Evolutionary conservation across 2,797 vertebrate genomes (phyloP), one percentile per base, ranked within the genome.

Genomic region (Sebastes flavidus): DNA sequence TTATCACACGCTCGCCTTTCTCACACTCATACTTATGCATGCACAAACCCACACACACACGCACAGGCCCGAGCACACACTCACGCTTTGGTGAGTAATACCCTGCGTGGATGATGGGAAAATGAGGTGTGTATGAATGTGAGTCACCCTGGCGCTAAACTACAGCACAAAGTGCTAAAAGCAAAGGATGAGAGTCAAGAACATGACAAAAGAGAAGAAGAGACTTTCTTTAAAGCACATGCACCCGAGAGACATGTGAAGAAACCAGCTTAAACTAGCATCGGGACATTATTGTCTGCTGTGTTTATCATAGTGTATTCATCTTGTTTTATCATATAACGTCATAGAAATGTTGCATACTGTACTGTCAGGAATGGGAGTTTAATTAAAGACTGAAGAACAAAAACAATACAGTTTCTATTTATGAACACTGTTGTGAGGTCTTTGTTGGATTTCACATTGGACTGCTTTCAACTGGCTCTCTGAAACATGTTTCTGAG

Each of bases 1-100:
- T 92, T 90, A 91, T 91, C 91, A 59, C n/a, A 36, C 27, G 12
- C 80, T 77, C 24, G 36, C 66, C 70, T 69, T 34, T 18, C 65
- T n/a, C 59, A 24, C 77, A 24, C 65, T 22, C 75, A 42, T 12
- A 61, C 72, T 25, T 24, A 25, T 16, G 5, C 25, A 20, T 10
- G 6, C 46, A 68, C 65, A 46, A 46, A 16, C 61, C 7, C 61
- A 38, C n/a, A 25, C 22, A 24, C n/a, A 46, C 29, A 29, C 32
- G 38, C 65, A 30, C 20, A 18, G 42, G 42, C 42, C 42, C 16
- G 42, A 46, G 76, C 69, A 69, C 69, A 71, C 38, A 70, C 49
- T 67, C 56, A 36, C 24, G 18, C 59, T 78, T 62, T 72, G 75
- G 78, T 65, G 71, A 83, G 78, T 75, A 78, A 88, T 78, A 62